Evolutionary conservation across 2,888 invertebrate species (phyloP).

Genomic region (Dinocampus coccinellae): DNA sequence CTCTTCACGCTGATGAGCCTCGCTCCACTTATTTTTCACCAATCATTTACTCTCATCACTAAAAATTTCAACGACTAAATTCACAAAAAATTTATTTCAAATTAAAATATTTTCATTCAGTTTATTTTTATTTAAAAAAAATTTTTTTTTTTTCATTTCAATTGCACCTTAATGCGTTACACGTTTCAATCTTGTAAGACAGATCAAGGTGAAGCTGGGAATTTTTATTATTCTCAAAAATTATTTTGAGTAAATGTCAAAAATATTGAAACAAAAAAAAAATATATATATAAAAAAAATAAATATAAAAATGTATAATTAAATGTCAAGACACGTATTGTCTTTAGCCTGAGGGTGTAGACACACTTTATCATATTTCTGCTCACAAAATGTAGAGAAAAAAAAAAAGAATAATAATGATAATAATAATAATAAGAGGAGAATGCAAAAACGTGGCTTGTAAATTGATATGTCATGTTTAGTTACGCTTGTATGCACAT

Average conservation of each 20-base stretch:
- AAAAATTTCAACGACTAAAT: not conserved
- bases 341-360: not conserved
- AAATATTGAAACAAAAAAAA: not conserved
- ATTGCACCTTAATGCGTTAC: not conserved
- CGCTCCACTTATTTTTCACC: slow-evolving; percentile 36
- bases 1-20: slow-evolving; percentile 38
- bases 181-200: slow-evolving; percentile 19
- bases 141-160: not conserved
- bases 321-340: slow-evolving; percentile 24
- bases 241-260: not conserved
- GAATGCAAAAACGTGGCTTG: slow-evolving; percentile 15
- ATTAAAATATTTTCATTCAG: not conserved
- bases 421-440: too few species aligned
- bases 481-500: not conserved
- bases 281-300: not conserved
- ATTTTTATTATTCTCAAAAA: slow-evolving; percentile 5
- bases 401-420: too few species aligned
- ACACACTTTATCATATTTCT: not conserved
- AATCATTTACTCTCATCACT: slow-evolving; percentile 5
- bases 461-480: slow-evolving; percentile 18
- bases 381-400: not conserved
- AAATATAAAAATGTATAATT: slow-evolving; percentile 9
- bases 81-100: not conserved
- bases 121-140: not conserved
- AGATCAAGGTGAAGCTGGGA: not conserved